phyloP scores from a whole-genome alignment of 2,797 vertebrate genomes.

The Sebastes itinus region DNA sequence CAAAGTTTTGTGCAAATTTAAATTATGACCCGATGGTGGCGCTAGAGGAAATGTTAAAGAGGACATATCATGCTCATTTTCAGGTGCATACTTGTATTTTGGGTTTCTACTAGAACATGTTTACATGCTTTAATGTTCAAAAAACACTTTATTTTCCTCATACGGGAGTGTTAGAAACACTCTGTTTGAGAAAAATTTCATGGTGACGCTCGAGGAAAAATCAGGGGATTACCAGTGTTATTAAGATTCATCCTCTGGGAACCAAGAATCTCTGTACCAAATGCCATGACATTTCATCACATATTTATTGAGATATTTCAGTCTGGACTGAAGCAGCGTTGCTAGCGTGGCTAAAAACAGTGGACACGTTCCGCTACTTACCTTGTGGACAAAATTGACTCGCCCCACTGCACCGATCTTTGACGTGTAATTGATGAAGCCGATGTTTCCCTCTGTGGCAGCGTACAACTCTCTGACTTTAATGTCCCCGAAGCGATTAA shows the following conservation, averaged over 20 bases:
- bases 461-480: slow-evolving; percentile 87
- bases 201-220: neutral
- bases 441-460: slow-evolving; percentile 90
- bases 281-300: too few relatives aligned
- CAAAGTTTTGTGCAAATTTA: neutral
- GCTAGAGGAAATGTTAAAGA: neutral
- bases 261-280: neutral
- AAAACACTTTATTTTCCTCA: too few relatives aligned
- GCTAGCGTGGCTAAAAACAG: neutral
- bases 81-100: too few relatives aligned
- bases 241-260: neutral
- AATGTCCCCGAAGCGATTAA: slow-evolving; percentile 87
- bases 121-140: too few relatives aligned
- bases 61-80: too few relatives aligned
- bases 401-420: slow-evolving; percentile 88
- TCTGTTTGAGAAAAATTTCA: too few relatives aligned
- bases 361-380: slow-evolving; percentile 42
- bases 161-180: too few relatives aligned
- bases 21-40: neutral
- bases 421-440: slow-evolving; percentile 88
- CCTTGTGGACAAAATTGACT: slow-evolving; percentile 82
- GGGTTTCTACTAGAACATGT: too few relatives aligned
- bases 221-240: neutral
- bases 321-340: neutral
- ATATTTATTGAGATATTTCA: neutral